phyloP scores from a whole-genome alignment of 2,888 invertebrate genomes.

The Stictocephala bisonia region DNA sequence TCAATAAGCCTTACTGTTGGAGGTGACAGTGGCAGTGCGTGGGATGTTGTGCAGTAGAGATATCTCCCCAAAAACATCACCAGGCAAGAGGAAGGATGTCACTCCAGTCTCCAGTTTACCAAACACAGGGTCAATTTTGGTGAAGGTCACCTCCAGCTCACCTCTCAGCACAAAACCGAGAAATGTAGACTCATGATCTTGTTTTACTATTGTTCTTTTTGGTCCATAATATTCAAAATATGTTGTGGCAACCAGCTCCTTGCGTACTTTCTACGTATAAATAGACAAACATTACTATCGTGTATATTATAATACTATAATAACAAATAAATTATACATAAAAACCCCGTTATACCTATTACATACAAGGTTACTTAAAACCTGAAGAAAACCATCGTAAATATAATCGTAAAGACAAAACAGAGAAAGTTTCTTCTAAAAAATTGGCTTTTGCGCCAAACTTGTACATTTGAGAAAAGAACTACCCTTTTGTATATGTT shows the following conservation, averaged over 20 bases:
- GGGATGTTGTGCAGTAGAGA: slow-evolving; percentile 72
- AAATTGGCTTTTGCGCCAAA: too few relatives aligned
- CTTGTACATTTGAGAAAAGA: too few relatives aligned
- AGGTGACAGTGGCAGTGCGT: slow-evolving; percentile 72
- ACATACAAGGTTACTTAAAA: too few relatives aligned
- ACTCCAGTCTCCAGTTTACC: slow-evolving; percentile 64
- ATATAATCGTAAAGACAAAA: background rate
- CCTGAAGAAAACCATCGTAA: background rate
- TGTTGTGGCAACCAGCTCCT: slow-evolving; percentile 71
- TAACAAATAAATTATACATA: too few relatives aligned
- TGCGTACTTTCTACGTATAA: slow-evolving; percentile 69
- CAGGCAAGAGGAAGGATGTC: slow-evolving; percentile 65
- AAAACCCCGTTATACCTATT: too few relatives aligned
- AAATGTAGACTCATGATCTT: slow-evolving; percentile 71
- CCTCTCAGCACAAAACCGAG: slow-evolving; percentile 76
- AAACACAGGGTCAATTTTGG: slow-evolving; percentile 67
- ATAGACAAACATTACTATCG: background rate
- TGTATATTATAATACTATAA: background rate
- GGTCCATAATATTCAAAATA: slow-evolving; percentile 72
- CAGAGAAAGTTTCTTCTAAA: too few relatives aligned
- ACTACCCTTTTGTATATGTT: too few relatives aligned
- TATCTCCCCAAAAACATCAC: slow-evolving; percentile 76
- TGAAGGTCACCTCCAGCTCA: slow-evolving; percentile 68
- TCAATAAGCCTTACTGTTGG: slow-evolving; percentile 67
- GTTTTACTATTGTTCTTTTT: slow-evolving; percentile 71